Evolutionary conservation across 2,888 invertebrate genomes (phyloP).

Genomic region (Eubasilissa splendida): DNA sequence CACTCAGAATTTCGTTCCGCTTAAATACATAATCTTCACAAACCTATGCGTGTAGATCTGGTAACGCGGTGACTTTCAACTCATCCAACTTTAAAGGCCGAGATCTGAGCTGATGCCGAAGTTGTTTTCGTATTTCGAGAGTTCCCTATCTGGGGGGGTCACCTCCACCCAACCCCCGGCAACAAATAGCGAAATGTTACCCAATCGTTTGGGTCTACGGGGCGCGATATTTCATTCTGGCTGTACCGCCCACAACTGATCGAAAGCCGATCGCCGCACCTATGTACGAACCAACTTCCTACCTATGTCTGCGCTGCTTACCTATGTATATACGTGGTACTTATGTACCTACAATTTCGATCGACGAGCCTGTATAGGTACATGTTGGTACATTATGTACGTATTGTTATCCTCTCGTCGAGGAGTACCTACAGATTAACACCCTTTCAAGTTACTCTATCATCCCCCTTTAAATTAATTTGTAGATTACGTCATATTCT

Average conservation of each 20-base stretch:
- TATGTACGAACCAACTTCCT: too few species aligned
- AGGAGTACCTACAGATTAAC: too few species aligned
- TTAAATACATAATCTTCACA: too few species aligned
- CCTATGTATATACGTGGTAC: not conserved
- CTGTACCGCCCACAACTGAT: slow-evolving; percentile 40
- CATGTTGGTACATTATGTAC: not conserved
- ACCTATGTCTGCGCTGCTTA: not conserved
- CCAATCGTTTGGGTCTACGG: slow-evolving; percentile 38
- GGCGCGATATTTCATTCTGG: slow-evolving; percentile 48
- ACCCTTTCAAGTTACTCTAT: too few species aligned
- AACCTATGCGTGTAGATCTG: too few species aligned
- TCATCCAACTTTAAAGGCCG: too few species aligned
- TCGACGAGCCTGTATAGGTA: not conserved
- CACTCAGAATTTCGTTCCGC: too few species aligned
- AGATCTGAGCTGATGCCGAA: too few species aligned
- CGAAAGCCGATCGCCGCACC: slow-evolving; percentile 23
- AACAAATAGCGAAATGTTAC: slow-evolving; percentile 50
- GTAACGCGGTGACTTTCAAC: too few species aligned
- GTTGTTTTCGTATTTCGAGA: too few species aligned
- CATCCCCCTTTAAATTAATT: too few species aligned
- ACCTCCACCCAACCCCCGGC: not conserved
- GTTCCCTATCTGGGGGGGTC: not conserved
- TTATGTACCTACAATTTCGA: not conserved
- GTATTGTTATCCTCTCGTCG: not conserved
- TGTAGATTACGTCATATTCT: too few species aligned